Evolutionary conservation across 2,797 vertebrate species (phyloP).

Genomic region (Gambusia yucatana): DNA sequence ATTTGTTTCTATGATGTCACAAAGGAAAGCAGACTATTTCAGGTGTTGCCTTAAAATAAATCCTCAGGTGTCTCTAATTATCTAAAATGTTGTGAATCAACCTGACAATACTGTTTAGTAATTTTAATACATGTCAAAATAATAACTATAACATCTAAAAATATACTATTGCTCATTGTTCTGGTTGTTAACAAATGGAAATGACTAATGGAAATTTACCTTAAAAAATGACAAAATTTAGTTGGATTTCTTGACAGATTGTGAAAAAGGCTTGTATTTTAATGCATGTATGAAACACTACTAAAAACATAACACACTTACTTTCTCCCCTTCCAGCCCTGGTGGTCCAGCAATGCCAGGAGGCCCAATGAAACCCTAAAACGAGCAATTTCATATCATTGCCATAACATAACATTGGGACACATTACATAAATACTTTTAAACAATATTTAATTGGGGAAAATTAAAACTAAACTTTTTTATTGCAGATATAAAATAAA

Average conservation of each 20-base stretch:
- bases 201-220: neutral
- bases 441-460: neutral
- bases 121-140: neutral
- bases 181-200: neutral
- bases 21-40: neutral
- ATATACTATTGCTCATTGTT: too few relatives aligned
- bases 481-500: neutral
- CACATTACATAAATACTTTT: neutral
- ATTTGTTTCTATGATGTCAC: neutral
- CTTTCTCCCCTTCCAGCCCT: slow-evolving; percentile 92
- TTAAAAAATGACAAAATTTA: neutral
- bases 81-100: too few relatives aligned
- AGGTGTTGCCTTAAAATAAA: too few relatives aligned
- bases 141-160: neutral
- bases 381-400: slow-evolving; percentile 22
- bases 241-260: neutral
- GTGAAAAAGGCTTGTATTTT: neutral
- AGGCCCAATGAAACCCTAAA: slow-evolving; percentile 94
- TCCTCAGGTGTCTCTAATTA: too few relatives aligned
- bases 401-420: neutral
- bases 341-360: slow-evolving; percentile 89
- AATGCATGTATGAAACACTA: neutral
- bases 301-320: slow-evolving; percentile 69
- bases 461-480: neutral
- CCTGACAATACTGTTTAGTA: neutral